phyloP scores from a whole-genome alignment of 35 echinoderm and acorn worm species.

The Diadema setosum region DNA sequence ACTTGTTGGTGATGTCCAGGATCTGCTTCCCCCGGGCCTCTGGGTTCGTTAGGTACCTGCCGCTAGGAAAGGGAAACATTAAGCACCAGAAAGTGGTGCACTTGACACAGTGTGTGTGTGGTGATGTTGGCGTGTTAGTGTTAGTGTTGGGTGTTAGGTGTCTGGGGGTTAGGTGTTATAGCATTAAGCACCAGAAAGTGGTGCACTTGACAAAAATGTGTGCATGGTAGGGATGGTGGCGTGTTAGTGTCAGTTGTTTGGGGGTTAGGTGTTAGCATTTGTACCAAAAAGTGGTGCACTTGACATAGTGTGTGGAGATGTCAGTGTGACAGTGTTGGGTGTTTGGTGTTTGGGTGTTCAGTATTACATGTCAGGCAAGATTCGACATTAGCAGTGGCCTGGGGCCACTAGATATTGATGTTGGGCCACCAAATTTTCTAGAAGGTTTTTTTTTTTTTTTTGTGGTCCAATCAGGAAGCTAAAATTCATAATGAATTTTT shows the following conservation, averaged over 20 bases:
- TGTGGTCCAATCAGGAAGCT: too few relatives aligned
- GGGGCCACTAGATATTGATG: too few relatives aligned
- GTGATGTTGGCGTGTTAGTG: slow-evolving; percentile 13
- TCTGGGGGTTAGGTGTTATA: not conserved
- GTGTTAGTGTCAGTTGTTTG: not conserved
- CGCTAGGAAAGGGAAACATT: slow-evolving; percentile 41
- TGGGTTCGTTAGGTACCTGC: slow-evolving; percentile 84
- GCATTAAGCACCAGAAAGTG: not conserved
- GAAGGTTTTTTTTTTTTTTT: too few relatives aligned
- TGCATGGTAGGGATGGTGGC: not conserved
- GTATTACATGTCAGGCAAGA: too few relatives aligned
- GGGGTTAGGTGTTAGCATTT: too few relatives aligned
- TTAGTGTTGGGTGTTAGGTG: not conserved
- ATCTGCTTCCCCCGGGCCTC: slow-evolving; percentile 83
- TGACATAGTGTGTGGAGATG: slow-evolving; percentile 8
- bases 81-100: slow-evolving; percentile 22
- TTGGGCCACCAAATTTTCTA: too few relatives aligned
- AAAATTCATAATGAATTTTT: too few relatives aligned
- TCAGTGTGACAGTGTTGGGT: not conserved
- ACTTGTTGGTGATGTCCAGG: slow-evolving; percentile 71
- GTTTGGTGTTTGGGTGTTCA: not conserved
- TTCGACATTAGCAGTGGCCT: too few relatives aligned
- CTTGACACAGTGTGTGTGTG: slow-evolving; percentile 9
- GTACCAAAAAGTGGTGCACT: slow-evolving; percentile 14
- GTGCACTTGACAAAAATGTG: not conserved